A percentile compares a stretch with the other conserved stretches of the same genome.
Evolutionary conservation across 2,888 invertebrate genomes (phyloP).

Genomic region (Melinopterus prodromus): DNA sequence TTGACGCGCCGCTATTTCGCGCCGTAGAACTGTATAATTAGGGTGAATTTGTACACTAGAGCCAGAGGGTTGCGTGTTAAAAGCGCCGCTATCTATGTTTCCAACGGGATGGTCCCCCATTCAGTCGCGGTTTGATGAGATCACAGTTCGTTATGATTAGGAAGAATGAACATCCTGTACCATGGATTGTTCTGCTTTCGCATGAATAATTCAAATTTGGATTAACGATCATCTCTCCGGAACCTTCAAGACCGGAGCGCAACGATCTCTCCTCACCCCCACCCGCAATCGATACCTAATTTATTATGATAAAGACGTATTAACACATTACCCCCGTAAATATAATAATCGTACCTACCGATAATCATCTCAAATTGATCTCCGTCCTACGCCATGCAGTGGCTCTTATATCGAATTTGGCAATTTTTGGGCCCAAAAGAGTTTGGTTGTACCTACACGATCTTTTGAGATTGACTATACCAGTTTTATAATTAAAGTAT

Average conservation of each 20-base stretch:
- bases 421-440: no score
- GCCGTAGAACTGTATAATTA: slow-evolving; percentile 33
- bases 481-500: no score
- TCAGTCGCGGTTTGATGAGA: slow-evolving; percentile 50
- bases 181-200: slow-evolving; percentile 31
- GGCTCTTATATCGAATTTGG: no score
- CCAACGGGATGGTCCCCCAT: slow-evolving; percentile 54
- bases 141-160: slow-evolving; percentile 51
- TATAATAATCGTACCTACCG: neutral
- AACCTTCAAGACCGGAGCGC: slow-evolving; percentile 7
- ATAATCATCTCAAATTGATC: neutral
- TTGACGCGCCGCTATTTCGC: slow-evolving; percentile 1
- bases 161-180: slow-evolving; percentile 46
- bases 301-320: slow-evolving; percentile 4
- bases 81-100: slow-evolving; percentile 54
- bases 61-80: slow-evolving; percentile 39
- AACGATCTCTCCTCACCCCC: neutral
- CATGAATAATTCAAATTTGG: slow-evolving; percentile 31
- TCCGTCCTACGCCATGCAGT: no score
- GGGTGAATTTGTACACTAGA: slow-evolving; percentile 38
- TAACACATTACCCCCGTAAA: neutral
- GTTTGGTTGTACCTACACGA: no score
- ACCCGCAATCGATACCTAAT: neutral
- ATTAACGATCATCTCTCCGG: slow-evolving; percentile 26
- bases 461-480: no score